Conservation (phyloP, 1,140 invertebrate species). For the Pinna nobilis region DNA sequence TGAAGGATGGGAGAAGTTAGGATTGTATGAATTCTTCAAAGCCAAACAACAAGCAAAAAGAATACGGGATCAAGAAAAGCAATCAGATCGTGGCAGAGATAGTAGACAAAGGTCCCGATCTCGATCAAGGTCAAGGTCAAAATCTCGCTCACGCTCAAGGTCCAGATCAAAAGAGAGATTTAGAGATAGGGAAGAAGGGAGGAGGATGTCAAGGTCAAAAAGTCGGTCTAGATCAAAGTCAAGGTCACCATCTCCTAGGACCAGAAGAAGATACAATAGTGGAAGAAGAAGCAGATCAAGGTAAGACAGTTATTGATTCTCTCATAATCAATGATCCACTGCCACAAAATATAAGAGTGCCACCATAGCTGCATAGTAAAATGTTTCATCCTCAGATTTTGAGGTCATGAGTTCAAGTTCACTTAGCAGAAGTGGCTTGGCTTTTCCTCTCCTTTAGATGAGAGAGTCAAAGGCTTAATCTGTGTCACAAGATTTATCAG, state of each 20-base stretch:
- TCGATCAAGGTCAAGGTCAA: conserved; percentile 54
- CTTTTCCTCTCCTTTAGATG: too few relatives aligned
- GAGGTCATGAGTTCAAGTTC: too few relatives aligned
- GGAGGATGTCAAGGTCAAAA: conserved; percentile 32
- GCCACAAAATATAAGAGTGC: too few relatives aligned
- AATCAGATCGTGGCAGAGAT: conserved; percentile 74
- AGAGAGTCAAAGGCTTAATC: too few relatives aligned
- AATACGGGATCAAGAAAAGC: conserved; percentile 85
- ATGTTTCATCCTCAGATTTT: too few relatives aligned
- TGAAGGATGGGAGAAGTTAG: conserved; percentile 98
- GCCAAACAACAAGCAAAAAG: conserved; percentile 93
- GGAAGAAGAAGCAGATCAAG: conserved; percentile 52
- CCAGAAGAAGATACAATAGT: conserved; percentile 45
- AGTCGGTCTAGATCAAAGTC: conserved; percentile 42
- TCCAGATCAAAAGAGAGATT: conserved; percentile 54
- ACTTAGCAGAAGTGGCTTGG: too few relatives aligned
- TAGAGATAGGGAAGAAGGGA: conserved; percentile 73
- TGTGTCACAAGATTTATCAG: too few relatives aligned
- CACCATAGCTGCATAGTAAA: too few relatives aligned
- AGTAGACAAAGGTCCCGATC: conserved; percentile 57
- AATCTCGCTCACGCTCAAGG: conserved; percentile 48
- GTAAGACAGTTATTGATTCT: conserved; percentile 22
- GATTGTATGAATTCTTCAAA: conserved; percentile 97
- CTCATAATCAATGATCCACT: neutral
- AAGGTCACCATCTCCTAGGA: conserved; percentile 44